phyloP scores from a whole-genome alignment of 2,113 vertebrate species.

The Microcebus griseorufus region DNA sequence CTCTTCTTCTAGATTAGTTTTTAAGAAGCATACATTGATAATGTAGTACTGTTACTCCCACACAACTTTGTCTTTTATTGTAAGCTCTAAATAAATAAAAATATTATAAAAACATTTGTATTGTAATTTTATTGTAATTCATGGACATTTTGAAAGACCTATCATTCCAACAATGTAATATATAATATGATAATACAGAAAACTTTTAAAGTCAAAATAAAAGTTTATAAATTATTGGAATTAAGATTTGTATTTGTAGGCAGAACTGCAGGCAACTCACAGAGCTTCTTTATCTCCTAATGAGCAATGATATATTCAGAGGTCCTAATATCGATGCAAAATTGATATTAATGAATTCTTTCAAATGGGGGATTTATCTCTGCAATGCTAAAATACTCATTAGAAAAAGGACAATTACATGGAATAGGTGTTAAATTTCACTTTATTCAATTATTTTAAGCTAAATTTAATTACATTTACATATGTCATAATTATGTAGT shows the following conservation, averaged over 20 bases:
- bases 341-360: not conserved
- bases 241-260: not conserved
- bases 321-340: not conserved
- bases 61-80: not conserved
- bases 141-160: not conserved
- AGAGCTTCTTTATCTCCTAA: constrained; percentile 30
- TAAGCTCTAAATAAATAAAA: not conserved
- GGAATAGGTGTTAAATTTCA: not conserved
- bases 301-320: not conserved
- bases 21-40: not conserved
- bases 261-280: not conserved
- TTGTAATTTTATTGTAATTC: not conserved
- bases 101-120: not conserved
- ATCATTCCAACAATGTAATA: not conserved
- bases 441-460: not conserved
- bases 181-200: not conserved
- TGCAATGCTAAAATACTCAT: not conserved
- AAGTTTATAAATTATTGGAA: not conserved
- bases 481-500: not conserved
- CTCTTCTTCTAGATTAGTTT: not conserved
- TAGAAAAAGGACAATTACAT: not conserved
- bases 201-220: not conserved
- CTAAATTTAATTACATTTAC: not conserved
- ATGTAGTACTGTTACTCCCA: not conserved
- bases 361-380: not conserved